Base-by-base conservation (phyloP, 2,888 invertebrate genomes). In the Noctua janthe region DNA sequence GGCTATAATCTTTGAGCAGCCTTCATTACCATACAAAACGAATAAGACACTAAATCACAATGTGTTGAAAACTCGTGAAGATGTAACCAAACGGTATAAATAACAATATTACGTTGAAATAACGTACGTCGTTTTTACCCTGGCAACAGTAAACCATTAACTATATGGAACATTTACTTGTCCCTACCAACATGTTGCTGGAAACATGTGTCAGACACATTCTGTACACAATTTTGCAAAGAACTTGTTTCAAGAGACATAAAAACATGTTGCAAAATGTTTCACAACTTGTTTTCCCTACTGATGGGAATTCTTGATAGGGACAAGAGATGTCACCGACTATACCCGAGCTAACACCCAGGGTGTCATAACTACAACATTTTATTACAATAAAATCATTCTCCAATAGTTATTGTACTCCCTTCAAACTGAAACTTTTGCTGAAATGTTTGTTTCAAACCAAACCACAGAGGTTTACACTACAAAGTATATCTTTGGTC, bases 1-100 rank as follows among this genome's bases (percentile, higher is more conserved):
- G 92, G 92, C 92, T 93, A 92, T 86, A 90, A 87, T 91, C 91
- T 92, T 94, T 93, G 93, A 94, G 93, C 93, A 89, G 89, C 80
- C 84, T 76, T 74, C 66, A 71, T 75, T 71, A 73, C 23, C 71
- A 71, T 78, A 86, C 51, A 71, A 76, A 78, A 78, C 43, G 23
- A 66, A 78, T 78, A 81, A 73, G 59, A 81, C 74, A 85, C 62
- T 71, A 78, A 79, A 83, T 85, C 78, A 85, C 67, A 83, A 79
- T 78, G 69, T 62, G 62, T 67, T 67, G 70, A 84, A 80, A 86
- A 75, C 83, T 76, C 51, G 59, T 84, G 71, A 80, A 84, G 71
- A 77, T 84, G 67, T 73, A 84, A 62, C 72, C 83, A 64, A 74
- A 76, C 64, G 20, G 54, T 83, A 74, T 71, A 74, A 86, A 86